phyloP scores from a whole-genome alignment of 2,797 vertebrate genomes.

The Dermochelys coriacea region DNA sequence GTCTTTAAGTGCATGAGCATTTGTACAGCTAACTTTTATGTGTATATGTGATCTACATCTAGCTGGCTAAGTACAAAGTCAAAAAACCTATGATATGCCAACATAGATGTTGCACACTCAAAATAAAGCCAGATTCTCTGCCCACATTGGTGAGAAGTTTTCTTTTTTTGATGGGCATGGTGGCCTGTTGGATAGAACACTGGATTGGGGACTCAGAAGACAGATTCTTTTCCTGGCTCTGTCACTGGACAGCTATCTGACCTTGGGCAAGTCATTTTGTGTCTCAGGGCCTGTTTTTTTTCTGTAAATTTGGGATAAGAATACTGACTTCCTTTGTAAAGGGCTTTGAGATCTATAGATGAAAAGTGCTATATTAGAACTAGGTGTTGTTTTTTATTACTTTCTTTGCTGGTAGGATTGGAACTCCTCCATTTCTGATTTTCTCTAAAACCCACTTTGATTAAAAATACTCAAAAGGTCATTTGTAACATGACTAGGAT shows the following conservation, averaged over 20 bases:
- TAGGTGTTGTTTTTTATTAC: background rate
- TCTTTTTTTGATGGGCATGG: background rate
- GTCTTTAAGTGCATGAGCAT: background rate
- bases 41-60: background rate
- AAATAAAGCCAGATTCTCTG: background rate
- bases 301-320: background rate
- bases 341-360: background rate
- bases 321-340: background rate
- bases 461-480: background rate
- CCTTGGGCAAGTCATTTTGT: fast-evolving
- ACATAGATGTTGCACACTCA: background rate
- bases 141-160: background rate
- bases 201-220: background rate
- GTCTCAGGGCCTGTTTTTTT: background rate
- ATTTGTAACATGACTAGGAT: background rate
- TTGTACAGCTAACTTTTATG: background rate
- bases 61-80: background rate
- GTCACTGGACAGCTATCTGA: background rate
- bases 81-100: background rate
- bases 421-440: background rate
- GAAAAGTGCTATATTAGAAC: background rate
- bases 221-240: background rate
- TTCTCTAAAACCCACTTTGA: background rate
- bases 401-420: background rate
- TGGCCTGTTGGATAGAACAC: background rate